phyloP scores from a whole-genome alignment of 1,140 invertebrate genomes.

The Drosophila sp. region DNA sequence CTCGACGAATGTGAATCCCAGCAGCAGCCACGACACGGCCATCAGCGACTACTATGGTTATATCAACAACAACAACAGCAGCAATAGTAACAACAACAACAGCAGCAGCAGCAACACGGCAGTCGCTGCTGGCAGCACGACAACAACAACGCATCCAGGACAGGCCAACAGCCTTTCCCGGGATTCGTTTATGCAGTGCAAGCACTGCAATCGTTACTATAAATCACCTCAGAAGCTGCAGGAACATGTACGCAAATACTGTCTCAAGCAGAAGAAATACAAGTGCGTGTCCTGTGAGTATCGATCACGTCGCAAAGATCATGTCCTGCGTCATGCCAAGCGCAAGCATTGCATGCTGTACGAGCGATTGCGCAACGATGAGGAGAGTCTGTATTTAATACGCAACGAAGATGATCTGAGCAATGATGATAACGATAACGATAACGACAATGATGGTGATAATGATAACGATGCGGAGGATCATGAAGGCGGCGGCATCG shows the following conservation, averaged over 20 bases:
- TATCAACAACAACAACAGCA: slow-evolving; percentile 63
- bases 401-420: slow-evolving; percentile 76
- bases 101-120: slow-evolving; percentile 16
- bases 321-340: slow-evolving; percentile 76
- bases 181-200: slow-evolving; percentile 80
- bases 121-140: slow-evolving; percentile 14
- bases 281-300: slow-evolving; percentile 82
- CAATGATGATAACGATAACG: slow-evolving; percentile 63
- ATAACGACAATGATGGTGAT: slow-evolving; percentile 49
- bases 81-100: slow-evolving; percentile 28
- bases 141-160: slow-evolving; percentile 14
- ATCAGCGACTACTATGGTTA: slow-evolving; percentile 69
- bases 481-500: slow-evolving; percentile 47
- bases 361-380: slow-evolving; percentile 63
- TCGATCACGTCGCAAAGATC: slow-evolving; percentile 80
- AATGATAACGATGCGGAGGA: slow-evolving; percentile 57
- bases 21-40: slow-evolving; percentile 40
- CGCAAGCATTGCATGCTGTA: slow-evolving; percentile 81
- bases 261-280: slow-evolving; percentile 82
- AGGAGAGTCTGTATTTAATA: slow-evolving; percentile 79
- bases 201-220: slow-evolving; percentile 80
- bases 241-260: slow-evolving; percentile 83
- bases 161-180: slow-evolving; percentile 33
- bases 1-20: slow-evolving; percentile 48
- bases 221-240: slow-evolving; percentile 77